Base-by-base conservation (phyloP, 1,140 invertebrate genomes). In the Parapsyche elsis region DNA sequence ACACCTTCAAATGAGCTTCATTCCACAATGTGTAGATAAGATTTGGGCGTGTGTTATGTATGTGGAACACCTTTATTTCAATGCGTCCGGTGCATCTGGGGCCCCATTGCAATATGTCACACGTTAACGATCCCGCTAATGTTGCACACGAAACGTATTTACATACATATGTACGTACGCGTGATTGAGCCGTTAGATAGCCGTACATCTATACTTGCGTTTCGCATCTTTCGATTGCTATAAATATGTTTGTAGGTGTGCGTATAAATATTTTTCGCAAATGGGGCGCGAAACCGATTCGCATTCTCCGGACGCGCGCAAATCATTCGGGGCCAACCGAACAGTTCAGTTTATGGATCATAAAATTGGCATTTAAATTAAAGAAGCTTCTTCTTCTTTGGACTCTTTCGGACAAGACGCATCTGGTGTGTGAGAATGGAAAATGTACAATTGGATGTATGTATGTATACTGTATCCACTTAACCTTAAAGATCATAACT, bases 11-110 rank as follows among this genome's bases (percentile, higher is more conserved):
- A 81, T 81, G 78, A 79, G 73, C 78, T 79, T 81, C 77, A 57
- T 46, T 78, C 76, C 76, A 38, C 30, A 38, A 38, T 49, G 23
- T 71, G 12, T 53, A 71, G 80, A 81, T 81, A 81, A 81, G 80
- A 81, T 81, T 81, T 74, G 77, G 77, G 76, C 76, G 76, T 81
- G 80, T 76, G n/a, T n/a, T n/a, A n/a, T n/a, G n/a, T 79, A 73
- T 73, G 49, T 73, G 49, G 76, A 79, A 79, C 70, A 73, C 67
- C 19, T 71, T 79, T 53, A 73, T 73, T 79, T 73, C 61, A 59
- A 59, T n/a, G 23, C 45, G 23, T 57, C 73, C 24, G 46, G 71
- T 46, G 71, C 44, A 74, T 53, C n/a, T 24, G 24, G 23, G n/a
- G n/a, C n/a, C 12, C 38, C 30, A 38, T 73, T 46, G 71, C 73